phyloP scores from a whole-genome alignment of 2,888 invertebrate species.

The Eupithecia vulgata region DNA sequence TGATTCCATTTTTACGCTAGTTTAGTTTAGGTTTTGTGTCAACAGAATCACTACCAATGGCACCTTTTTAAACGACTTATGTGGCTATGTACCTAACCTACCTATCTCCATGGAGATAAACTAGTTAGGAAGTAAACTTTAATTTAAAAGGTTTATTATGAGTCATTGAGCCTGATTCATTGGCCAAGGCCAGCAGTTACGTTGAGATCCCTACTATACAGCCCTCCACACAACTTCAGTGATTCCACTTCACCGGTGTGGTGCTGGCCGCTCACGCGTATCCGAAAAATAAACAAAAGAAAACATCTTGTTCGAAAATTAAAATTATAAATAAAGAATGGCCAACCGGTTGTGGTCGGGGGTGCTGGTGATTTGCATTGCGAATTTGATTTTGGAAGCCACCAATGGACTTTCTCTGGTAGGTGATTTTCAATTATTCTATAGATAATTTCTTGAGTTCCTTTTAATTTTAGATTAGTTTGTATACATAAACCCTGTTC shows the following conservation, averaged over 20 bases:
- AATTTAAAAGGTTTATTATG: conserved; percentile 51
- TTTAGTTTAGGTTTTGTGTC: no score
- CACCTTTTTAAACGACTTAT: not conserved
- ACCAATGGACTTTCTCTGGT: conserved; percentile 67
- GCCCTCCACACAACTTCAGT: conserved; percentile 34
- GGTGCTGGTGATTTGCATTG: conserved; percentile 60
- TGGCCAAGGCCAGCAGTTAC: conserved; percentile 65
- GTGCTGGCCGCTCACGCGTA: conserved; percentile 39
- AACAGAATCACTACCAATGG: no score
- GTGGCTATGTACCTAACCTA: not conserved
- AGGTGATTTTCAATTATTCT: conserved; percentile 36
- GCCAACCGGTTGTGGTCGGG: conserved; percentile 52
- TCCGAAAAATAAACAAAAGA: conserved; percentile 9
- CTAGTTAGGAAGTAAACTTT: conserved; percentile 3
- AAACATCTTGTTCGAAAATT: not conserved
- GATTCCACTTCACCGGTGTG: conserved; percentile 28
- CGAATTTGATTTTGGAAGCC: conserved; percentile 61
- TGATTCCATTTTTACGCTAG: no score
- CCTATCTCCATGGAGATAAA: conserved; percentile 2
- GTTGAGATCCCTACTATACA: conserved; percentile 46
- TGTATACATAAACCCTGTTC: not conserved
- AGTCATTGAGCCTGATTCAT: conserved; percentile 65
- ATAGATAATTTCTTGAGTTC: not conserved
- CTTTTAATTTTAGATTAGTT: not conserved
- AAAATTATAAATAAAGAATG: conserved; percentile 48